phyloP scores from a whole-genome alignment of 2,797 vertebrate genomes.

The Melanotaenia pygmaea region DNA sequence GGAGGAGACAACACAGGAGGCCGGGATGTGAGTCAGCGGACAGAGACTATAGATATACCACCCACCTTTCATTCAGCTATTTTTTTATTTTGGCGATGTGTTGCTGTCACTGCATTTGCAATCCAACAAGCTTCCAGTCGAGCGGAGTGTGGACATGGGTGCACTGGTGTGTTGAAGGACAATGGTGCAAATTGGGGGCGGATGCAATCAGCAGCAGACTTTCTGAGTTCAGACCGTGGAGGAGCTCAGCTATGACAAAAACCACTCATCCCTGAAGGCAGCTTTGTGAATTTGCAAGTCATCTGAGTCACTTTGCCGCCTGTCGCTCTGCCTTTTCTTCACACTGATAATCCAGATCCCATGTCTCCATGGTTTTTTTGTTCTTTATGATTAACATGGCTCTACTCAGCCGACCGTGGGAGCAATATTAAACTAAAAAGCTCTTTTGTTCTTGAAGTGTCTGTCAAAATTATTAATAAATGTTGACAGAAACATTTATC shows the following conservation, averaged over 20 bases:
- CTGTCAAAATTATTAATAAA: slow-evolving; percentile 24
- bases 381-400: slow-evolving; percentile 44
- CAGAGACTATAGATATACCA: slow-evolving; percentile 40
- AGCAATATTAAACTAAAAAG: slow-evolving; percentile 37
- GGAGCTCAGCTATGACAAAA: slow-evolving; percentile 29
- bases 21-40: slow-evolving; percentile 69
- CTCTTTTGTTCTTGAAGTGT: slow-evolving; percentile 27
- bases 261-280: slow-evolving; percentile 20
- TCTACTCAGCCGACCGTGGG: slow-evolving; percentile 22
- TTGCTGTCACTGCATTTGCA: background rate
- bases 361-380: slow-evolving; percentile 31
- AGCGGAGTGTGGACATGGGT: slow-evolving; percentile 22
- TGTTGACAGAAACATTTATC: slow-evolving; percentile 2
- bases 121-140: slow-evolving; percentile 16
- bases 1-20: slow-evolving; percentile 59
- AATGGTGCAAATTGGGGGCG: slow-evolving; percentile 33
- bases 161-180: slow-evolving; percentile 37
- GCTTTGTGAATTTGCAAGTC: slow-evolving; percentile 44
- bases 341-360: slow-evolving; percentile 27
- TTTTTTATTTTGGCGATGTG: slow-evolving; percentile 13
- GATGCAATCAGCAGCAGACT: slow-evolving; percentile 28
- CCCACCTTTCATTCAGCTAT: slow-evolving; percentile 30
- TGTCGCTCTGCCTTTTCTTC: slow-evolving; percentile 22
- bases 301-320: slow-evolving; percentile 43
- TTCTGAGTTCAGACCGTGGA: slow-evolving; percentile 17